Conservation (phyloP, 2,113 vertebrate genomes). For the Furnarius figulus region DNA sequence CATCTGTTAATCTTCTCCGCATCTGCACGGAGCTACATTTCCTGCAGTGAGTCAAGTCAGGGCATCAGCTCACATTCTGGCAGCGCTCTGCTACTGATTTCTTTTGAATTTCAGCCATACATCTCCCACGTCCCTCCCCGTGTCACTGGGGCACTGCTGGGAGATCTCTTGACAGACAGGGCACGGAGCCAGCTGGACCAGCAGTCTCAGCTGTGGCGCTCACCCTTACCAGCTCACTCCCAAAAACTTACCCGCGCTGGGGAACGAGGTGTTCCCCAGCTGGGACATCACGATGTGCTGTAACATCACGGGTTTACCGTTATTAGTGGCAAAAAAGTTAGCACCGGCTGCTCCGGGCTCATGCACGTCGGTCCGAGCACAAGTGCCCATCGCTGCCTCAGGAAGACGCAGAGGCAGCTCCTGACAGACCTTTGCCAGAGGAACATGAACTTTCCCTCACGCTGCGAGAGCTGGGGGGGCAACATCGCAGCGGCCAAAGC, state of each 20-base stretch:
- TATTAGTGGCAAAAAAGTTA: neutral
- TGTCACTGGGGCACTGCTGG: neutral
- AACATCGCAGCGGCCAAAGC: accelerated
- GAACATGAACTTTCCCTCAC: accelerated
- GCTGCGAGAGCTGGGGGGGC: neutral
- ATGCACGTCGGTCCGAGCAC: accelerated
- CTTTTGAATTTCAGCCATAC: neutral
- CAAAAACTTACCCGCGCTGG: accelerated
- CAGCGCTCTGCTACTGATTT: accelerated
- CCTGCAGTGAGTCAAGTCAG: neutral
- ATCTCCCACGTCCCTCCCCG: neutral
- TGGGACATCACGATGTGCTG: neutral
- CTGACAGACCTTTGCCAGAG: neutral
- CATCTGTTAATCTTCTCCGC: neutral
- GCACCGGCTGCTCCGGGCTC: neutral
- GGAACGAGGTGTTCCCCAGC: accelerated
- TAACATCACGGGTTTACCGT: accelerated
- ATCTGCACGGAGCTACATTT: neutral
- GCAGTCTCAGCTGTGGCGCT: accelerated
- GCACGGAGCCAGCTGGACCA: neutral
- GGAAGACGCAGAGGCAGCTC: neutral
- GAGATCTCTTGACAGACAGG: neutral
- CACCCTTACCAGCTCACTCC: neutral
- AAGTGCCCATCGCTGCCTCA: accelerated
- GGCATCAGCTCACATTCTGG: neutral